phyloP scores from a whole-genome alignment of 2,113 vertebrate genomes.

The Dasyornis broadbenti region DNA sequence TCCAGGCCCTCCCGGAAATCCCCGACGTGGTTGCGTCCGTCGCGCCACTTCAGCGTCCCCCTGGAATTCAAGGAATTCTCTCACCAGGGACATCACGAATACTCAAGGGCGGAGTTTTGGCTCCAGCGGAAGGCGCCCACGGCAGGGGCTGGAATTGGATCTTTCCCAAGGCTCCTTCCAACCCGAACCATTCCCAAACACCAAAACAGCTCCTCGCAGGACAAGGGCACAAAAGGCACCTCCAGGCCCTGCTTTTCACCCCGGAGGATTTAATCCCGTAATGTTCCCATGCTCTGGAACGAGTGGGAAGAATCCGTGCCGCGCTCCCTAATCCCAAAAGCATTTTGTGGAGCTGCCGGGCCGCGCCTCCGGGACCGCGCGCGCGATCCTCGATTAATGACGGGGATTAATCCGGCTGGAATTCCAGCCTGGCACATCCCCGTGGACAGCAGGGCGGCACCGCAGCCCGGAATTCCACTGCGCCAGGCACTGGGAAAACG shows the following conservation, averaged over 20 bases:
- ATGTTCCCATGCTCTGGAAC: not conserved
- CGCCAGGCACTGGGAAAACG: not conserved
- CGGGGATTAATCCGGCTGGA: not conserved
- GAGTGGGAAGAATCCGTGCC: not conserved
- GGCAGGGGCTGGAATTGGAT: not conserved
- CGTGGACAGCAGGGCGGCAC: not conserved
- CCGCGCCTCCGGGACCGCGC: not conserved
- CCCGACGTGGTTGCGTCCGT: constrained; percentile 70
- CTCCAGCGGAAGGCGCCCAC: not conserved
- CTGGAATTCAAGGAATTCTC: constrained; percentile 30
- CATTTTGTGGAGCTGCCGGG: not conserved
- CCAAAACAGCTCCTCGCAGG: not conserved
- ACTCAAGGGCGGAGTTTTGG: not conserved
- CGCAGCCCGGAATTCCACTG: not conserved
- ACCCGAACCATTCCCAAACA: not conserved
- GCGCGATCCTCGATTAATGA: not conserved
- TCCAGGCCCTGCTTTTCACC: not conserved
- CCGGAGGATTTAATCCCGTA: not conserved
- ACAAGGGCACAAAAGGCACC: not conserved
- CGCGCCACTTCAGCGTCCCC: constrained; percentile 72
- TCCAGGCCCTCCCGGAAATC: constrained; percentile 73
- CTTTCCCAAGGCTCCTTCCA: not conserved
- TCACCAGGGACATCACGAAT: not conserved
- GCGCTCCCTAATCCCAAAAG: not conserved
- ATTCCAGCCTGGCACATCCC: not conserved